Evolutionary conservation across 2,888 invertebrate genomes (phyloP).

Genomic region (Keiferia lycopersicella): DNA sequence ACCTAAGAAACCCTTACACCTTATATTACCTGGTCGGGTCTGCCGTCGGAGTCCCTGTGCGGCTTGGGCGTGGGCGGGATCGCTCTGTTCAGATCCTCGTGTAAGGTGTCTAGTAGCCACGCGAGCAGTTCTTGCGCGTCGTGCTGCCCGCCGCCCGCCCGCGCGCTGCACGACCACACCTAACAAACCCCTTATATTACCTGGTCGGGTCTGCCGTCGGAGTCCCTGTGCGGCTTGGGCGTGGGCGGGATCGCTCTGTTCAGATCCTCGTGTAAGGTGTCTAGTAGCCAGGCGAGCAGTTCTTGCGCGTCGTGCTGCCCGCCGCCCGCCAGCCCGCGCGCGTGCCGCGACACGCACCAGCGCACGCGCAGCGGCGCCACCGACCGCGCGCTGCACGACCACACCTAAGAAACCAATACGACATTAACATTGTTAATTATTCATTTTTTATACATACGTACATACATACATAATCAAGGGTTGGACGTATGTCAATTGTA

Average conservation of each 20-base stretch:
- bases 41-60: conserved; percentile 32
- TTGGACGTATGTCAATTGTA: no score
- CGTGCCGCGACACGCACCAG: conserved; percentile 92
- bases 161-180: conserved; percentile 91
- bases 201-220: conserved; percentile 82
- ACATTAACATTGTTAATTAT: no score
- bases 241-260: conserved; percentile 84
- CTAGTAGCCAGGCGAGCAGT: conserved; percentile 93
- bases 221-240: conserved; percentile 59
- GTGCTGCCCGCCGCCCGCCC: conserved; percentile 94
- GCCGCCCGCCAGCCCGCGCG: conserved; percentile 92
- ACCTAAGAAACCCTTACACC: no score
- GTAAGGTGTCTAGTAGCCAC: conserved; percentile 94
- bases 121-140: conserved; percentile 96
- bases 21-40: conserved; percentile 83
- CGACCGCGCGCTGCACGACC: conserved; percentile 91
- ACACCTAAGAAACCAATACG: conserved; percentile 82
- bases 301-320: conserved; percentile 98
- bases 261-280: conserved; percentile 95
- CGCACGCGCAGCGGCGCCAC: conserved; percentile 93
- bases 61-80: conserved; percentile 65
- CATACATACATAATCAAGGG: no score
- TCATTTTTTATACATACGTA: no score
- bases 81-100: conserved; percentile 95
- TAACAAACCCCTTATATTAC: conserved; percentile 47